These are phyloP conservation scores for Kuschelorhynchus macadamiae DNA, from an alignment of 2,888 invertebrate genomes.

Conservation along the genomic window DNA sequence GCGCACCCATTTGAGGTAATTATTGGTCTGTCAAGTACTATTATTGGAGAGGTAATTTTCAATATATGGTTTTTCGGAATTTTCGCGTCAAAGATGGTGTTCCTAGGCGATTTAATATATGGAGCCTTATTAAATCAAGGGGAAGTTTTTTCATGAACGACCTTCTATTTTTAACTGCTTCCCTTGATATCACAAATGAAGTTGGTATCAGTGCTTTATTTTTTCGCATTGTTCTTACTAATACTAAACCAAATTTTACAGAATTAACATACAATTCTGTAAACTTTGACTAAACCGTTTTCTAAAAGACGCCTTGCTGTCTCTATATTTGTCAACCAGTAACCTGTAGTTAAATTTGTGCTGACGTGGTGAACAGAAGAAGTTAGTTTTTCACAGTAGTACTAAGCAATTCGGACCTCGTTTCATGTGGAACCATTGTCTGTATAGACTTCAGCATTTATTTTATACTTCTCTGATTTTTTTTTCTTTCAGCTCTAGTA, in stretches of 20 bases:
- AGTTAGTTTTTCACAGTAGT: conserved; percentile 43
- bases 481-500: conserved; percentile 10
- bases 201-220: no score
- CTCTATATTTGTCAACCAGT: conserved; percentile 30
- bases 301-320: conserved; percentile 7
- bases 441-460: no score
- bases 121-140: no score
- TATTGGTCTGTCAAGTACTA: conserved; percentile 75
- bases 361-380: conserved; percentile 35
- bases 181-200: no score
- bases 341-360: conserved; percentile 36
- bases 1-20: not conserved
- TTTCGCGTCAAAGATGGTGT: not conserved
- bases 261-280: no score
- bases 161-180: no score
- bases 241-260: no score
- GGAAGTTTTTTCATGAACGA: no score
- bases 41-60: not conserved
- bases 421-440: no score
- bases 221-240: no score
- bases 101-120: not conserved
- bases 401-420: conserved; percentile 35
- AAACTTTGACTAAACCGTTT: no score
- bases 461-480: not conserved
- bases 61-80: not conserved